Evolutionary conservation across 2,113 vertebrate genomes (phyloP).

Genomic region (Scomber scombrus): DNA sequence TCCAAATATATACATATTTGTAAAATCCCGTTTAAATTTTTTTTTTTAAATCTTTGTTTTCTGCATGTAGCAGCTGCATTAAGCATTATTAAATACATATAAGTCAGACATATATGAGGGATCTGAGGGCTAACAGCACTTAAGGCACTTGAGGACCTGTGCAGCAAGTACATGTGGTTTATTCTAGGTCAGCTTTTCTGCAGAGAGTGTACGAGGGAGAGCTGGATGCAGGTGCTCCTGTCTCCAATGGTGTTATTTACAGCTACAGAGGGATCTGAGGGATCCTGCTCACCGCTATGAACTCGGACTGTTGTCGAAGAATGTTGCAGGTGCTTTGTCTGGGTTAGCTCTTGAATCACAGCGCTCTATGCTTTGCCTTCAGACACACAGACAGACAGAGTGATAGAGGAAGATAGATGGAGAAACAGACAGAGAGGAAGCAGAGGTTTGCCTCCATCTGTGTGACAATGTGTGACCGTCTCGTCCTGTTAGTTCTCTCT

Average conservation of each 20-base stretch:
- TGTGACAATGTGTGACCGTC: conserved; percentile 62
- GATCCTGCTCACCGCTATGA: conserved; percentile 47
- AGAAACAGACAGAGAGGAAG: conserved; percentile 67
- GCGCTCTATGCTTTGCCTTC: conserved; percentile 8
- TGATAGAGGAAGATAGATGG: conserved; percentile 57
- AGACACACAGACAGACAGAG: conserved; percentile 39
- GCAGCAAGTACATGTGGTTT: not conserved
- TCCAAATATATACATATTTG: conserved; percentile 23
- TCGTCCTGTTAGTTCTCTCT: conserved; percentile 64
- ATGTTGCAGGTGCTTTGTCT: conserved; percentile 69
- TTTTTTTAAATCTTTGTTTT: not conserved
- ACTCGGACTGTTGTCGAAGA: conserved; percentile 59
- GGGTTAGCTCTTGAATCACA: conserved; percentile 26
- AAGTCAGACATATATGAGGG: conserved; percentile 1
- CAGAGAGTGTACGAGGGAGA: not conserved
- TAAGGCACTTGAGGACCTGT: not conserved
- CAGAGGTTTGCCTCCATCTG: conserved; percentile 83
- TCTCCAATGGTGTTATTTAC: conserved; percentile 52
- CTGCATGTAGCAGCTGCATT: not conserved
- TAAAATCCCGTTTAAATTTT: conserved; percentile 13
- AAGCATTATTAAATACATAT: not conserved
- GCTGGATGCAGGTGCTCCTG: conserved; percentile 47
- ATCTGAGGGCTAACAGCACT: not conserved
- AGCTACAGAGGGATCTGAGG: conserved; percentile 33
- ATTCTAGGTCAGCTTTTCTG: conserved; percentile 34